A percentile compares a stretch with the other conserved stretches of the same genome.
These are phyloP conservation scores for Arctocebus calabarensis DNA, from an alignment of 2,797 vertebrate species.

Conservation along the genomic window DNA sequence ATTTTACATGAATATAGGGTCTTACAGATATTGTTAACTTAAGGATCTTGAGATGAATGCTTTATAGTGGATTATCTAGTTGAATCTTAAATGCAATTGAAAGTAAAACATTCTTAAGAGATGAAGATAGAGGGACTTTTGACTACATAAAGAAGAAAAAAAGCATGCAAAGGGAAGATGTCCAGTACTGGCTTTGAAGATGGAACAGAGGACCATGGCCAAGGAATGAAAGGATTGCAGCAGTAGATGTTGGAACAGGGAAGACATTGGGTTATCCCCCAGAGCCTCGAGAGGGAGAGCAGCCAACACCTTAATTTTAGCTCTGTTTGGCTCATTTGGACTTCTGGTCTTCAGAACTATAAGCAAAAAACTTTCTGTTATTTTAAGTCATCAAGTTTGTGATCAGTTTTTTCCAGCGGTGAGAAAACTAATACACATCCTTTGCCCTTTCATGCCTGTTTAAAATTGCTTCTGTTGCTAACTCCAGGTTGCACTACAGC, in stretches of 20 bases:
- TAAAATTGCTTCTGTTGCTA: neutral
- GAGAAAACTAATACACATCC: neutral
- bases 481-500: neutral
- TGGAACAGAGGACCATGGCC: neutral
- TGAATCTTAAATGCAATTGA: neutral
- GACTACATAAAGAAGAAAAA: neutral
- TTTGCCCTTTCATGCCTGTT: neutral
- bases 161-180: neutral
- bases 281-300: neutral
- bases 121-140: neutral
- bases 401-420: neutral
- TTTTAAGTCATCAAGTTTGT: neutral
- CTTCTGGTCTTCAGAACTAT: neutral
- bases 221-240: neutral
- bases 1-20: neutral
- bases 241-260: neutral
- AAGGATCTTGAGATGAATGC: neutral
- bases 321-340: neutral
- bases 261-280: neutral
- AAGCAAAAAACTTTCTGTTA: neutral
- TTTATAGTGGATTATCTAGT: neutral
- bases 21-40: neutral
- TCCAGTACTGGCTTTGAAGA: neutral
- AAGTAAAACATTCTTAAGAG: neutral
- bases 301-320: neutral